Evolutionary conservation across 2,113 vertebrate species (phyloP).

Genomic region (Bagarius yarrelli): DNA sequence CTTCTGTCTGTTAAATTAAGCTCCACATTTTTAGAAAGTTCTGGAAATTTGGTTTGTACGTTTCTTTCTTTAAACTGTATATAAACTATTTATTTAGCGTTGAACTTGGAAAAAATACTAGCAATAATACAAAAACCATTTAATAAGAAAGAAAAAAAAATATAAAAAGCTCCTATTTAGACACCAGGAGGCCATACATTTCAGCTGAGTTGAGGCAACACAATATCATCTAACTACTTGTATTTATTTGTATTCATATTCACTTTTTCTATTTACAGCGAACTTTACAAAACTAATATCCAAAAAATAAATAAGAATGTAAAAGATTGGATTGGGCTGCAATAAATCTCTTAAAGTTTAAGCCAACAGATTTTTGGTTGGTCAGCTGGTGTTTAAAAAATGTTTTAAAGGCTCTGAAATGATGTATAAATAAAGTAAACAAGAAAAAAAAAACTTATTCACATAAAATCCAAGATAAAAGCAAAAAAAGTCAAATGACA

Average conservation of each 20-base stretch:
- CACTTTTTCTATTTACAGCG: not conserved
- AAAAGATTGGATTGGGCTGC: not conserved
- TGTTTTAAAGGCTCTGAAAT: not conserved
- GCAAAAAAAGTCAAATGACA: not conserved
- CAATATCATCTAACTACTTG: not conserved
- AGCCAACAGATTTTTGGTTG: not conserved
- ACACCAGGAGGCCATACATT: not conserved
- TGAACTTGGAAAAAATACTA: not conserved
- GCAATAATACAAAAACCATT: not conserved
- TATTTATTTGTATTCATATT: not conserved
- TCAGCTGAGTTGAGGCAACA: not conserved
- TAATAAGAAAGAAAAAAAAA: not conserved
- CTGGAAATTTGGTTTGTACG: not conserved
- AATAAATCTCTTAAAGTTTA: not conserved
- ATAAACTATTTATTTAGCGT: not conserved
- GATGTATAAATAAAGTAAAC: conserved; percentile 29
- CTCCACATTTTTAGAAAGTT: not conserved
- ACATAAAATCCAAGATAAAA: not conserved
- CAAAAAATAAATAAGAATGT: conserved; percentile 7
- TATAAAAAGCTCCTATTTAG: not conserved
- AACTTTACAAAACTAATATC: not conserved
- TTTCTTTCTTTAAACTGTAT: not conserved
- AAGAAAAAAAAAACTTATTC: not conserved
- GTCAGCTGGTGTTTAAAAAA: not conserved
- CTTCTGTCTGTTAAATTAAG: too few species aligned